Base-by-base conservation (phyloP, 1,140 invertebrate species). In the Drosophila insularis region DNA sequence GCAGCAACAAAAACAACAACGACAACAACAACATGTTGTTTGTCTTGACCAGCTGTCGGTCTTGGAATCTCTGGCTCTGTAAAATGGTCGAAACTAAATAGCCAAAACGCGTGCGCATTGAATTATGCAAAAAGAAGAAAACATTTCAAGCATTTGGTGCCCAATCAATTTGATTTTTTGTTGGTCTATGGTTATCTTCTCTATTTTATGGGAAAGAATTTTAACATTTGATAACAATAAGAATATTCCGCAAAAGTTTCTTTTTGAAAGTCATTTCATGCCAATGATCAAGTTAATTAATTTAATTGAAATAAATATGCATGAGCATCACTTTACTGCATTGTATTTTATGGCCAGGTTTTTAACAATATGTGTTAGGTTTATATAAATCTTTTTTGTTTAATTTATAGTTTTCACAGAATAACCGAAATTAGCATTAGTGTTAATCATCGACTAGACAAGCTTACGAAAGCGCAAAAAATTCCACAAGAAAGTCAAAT, bases 21-120 rank as follows among this genome's bases (percentile, higher is more conserved):
- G 80, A 72, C 55, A 56, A 58, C 61, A 64, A 40, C 64, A 69
- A 39, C 74, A 56, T 67, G 54, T 74, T 66, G 39, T 40, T 37
- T 43, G 39, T 40, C 67, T 65, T 68, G 65, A 35, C 66, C 68
- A 86, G 74, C 72, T 72, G 75, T 71, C 71, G 77, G 74, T 43
- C 67, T 68, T 59, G 70, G 60, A 68, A 89, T 72, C 75, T 73
- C 27, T 71, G 67, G 63, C 23, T 40, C 23, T 40, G 54, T 64
- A 63, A 73, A 89, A 74, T 80, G 76, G 79, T 68, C 68, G 55
- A 67, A 75, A 62, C 74, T 76, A 76, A 77, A 50, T 50, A 77
- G 70, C 74, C 70, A 63, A 61, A 68, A 64, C 79, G 82, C 84
- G 82, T 87, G 82, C 75, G 75, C 69, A 71, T 74, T 84, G 85